These are phyloP conservation scores for Ladona fulva DNA, from an alignment of 1,140 invertebrate species.

Conservation along the genomic window DNA sequence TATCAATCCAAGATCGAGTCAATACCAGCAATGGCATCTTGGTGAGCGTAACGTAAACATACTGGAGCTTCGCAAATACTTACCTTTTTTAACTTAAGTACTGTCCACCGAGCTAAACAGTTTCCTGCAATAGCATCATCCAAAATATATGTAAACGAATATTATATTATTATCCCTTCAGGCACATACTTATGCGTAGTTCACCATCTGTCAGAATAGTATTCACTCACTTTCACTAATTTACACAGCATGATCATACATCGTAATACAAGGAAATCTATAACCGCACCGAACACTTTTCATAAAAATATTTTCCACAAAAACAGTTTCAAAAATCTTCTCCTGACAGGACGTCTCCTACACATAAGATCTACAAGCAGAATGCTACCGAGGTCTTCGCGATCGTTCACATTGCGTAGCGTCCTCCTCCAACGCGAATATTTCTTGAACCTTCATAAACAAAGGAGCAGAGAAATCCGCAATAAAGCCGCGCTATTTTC, in stretches of 20 bases:
- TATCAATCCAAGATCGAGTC: too few relatives aligned
- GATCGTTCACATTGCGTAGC: background rate
- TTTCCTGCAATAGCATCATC: background rate
- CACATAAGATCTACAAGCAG: background rate
- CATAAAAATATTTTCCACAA: background rate
- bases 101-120: background rate
- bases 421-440: background rate
- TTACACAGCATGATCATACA: background rate
- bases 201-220: background rate
- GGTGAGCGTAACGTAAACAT: background rate
- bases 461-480: background rate
- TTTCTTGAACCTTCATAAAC: background rate
- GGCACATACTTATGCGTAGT: background rate
- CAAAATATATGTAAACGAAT: background rate
- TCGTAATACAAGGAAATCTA: background rate
- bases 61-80: background rate
- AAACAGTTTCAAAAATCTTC: background rate
- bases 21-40: too few relatives aligned
- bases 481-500: too few relatives aligned
- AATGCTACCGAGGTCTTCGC: background rate
- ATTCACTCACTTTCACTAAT: constrained; percentile 6
- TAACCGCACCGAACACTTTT: background rate
- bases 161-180: too few relatives aligned
- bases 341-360: background rate
- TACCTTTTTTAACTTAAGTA: background rate